These are phyloP conservation scores for Habropoda laboriosa DNA, from an alignment of 1,140 invertebrate genomes.

Conservation along the genomic window DNA sequence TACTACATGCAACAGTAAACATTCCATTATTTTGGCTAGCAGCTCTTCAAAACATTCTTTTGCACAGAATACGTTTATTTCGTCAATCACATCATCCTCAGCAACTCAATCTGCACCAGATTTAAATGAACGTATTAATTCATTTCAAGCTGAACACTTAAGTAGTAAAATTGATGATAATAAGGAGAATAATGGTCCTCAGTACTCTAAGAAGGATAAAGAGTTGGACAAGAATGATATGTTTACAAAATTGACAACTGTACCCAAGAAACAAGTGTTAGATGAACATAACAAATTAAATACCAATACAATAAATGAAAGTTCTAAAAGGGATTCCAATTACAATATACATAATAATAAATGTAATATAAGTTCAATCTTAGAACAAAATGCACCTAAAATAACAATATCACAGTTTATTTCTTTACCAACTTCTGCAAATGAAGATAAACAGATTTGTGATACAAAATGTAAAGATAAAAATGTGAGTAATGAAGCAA, in stretches of 20 bases:
- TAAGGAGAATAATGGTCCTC: slow-evolving; percentile 23
- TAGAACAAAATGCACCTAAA: neutral
- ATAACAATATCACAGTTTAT: neutral
- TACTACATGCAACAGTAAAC: neutral
- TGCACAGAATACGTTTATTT: neutral
- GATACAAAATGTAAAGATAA: neutral
- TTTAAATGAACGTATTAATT: slow-evolving; percentile 56
- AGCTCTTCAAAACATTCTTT: neutral
- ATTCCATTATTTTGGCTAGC: slow-evolving; percentile 38
- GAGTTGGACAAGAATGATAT: too few relatives aligned
- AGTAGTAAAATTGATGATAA: neutral
- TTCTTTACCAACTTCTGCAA: neutral
- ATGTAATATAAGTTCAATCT: neutral
- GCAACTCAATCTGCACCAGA: neutral
- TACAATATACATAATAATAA: slow-evolving; percentile 37
- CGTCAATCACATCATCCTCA: neutral
- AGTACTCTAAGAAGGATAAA: neutral
- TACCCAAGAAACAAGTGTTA: neutral
- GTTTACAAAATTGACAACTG: neutral
- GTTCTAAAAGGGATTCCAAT: slow-evolving; percentile 32
- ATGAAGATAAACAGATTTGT: neutral
- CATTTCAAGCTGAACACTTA: slow-evolving; percentile 9
- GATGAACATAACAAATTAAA: neutral
- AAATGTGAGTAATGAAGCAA: neutral
- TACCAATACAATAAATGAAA: neutral